Evolutionary conservation across 2,797 vertebrate genomes (phyloP), one percentile per base, ranked within the genome.

Genomic region (Pogoniulus pusillus): DNA sequence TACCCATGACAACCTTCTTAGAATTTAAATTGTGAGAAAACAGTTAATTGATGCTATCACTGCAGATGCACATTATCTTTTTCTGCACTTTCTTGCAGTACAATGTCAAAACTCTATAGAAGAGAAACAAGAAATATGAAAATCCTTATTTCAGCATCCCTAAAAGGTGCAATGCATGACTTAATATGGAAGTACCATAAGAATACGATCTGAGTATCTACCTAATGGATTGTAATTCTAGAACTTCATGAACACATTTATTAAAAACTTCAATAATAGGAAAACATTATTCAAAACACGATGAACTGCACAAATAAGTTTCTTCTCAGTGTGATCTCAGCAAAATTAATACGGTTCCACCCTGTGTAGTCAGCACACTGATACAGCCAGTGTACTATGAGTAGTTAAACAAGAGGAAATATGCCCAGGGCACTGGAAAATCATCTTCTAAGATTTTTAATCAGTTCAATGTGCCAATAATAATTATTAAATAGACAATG

Each of bases 141-240:
- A 71, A 30, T 17, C 22, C 24, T 47, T 43, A 65, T 69, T 85
- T 87, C 55, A 78, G 1, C 27, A 77, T 51, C 7, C 7, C 11
- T 34, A 47, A 59, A 59, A 30, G 4, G 35, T 35, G 59, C 1
- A n/a, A 3, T 53, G 27, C 57, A 4, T 1, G 1, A 32, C 3
- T 78, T 69, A 51, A 49, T 4, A 47, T 16, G 4, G 24, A 76
- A 65, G 6, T 5, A 15, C n/a, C 4, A 35, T 55, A 45, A 62
- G 47, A 37, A 15, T 51, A 57, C 6, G 2, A 63, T 54, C 23
- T 2, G 15, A 43, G 20, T 10, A 32, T 30, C 7, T 32, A 8
- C 5, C 17, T 39, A 18, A 16, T 41, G 20, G 10, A 62, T 74
- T 32, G 59, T 26, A 70, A 29, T 71, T 68, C 6, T 45, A 78